Conservation (phyloP, 2,888 invertebrate genomes). For the Parnassius mnemosyne region DNA sequence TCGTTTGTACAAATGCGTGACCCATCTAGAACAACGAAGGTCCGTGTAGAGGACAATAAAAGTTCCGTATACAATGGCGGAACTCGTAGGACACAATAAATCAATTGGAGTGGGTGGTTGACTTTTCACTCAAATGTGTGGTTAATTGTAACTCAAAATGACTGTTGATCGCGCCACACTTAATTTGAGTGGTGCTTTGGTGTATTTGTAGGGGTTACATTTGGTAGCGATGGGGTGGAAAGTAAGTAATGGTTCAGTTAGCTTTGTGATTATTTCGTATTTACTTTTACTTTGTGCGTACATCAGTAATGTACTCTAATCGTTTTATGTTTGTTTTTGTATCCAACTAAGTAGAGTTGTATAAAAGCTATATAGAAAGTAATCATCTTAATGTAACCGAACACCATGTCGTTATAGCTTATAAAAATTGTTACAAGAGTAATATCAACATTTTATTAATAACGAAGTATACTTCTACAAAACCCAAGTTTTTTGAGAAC, state of each 20-base stretch:
- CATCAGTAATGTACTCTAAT: conserved; percentile 24
- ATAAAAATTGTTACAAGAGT: no score
- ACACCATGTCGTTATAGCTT: no score
- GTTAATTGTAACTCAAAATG: conserved; percentile 81
- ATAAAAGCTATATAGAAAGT: no score
- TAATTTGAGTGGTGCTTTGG: conserved; percentile 78
- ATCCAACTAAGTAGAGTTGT: neutral
- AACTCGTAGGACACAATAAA: conserved; percentile 76
- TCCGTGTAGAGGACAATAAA: conserved; percentile 47
- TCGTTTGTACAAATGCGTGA: neutral
- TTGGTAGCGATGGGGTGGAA: conserved; percentile 52
- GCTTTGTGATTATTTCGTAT: conserved; percentile 68
- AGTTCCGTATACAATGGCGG: conserved; percentile 73
- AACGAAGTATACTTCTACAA: no score
- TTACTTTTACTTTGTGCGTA: conserved; percentile 35
- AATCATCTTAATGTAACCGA: no score
- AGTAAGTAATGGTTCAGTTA: conserved; percentile 65
- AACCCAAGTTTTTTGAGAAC: no score
- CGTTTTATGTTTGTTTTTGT: conserved; percentile 14
- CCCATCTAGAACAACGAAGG: conserved; percentile 42
- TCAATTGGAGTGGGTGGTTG: conserved; percentile 81
- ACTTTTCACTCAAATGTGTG: conserved; percentile 81
- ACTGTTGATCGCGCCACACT: conserved; percentile 80
- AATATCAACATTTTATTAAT: no score
- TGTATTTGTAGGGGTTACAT: conserved; percentile 58